Evolutionary conservation across 2,113 vertebrate species (phyloP).

Genomic region (Phrynocephalus versicolor): DNA sequence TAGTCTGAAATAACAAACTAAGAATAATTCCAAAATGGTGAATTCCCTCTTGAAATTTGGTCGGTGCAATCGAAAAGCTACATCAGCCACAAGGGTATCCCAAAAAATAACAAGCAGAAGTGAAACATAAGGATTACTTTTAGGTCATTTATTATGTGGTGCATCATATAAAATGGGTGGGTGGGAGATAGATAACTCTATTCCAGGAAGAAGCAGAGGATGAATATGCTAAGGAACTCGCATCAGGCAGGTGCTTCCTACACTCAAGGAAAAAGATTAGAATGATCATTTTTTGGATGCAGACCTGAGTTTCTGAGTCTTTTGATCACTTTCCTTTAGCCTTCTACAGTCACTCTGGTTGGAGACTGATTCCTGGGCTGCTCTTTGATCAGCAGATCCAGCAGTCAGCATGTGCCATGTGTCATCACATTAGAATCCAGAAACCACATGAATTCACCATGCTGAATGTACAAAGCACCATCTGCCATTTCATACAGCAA

Average conservation of each 20-base stretch:
- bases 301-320: slow-evolving; percentile 58
- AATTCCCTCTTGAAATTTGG: too few relatives aligned
- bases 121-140: neutral
- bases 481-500: neutral
- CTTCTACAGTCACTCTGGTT: slow-evolving; percentile 69
- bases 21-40: neutral
- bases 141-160: neutral
- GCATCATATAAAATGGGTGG: slow-evolving; percentile 39
- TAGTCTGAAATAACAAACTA: slow-evolving; percentile 27
- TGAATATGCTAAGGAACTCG: slow-evolving; percentile 26
- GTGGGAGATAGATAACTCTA: neutral
- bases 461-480: too few relatives aligned
- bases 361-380: slow-evolving; percentile 66
- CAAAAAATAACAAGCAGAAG: neutral
- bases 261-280: slow-evolving; percentile 73
- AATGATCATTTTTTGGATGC: slow-evolving; percentile 69
- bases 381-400: slow-evolving; percentile 77
- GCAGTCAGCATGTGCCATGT: slow-evolving; percentile 75
- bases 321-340: slow-evolving; percentile 78
- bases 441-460: slow-evolving; percentile 38
- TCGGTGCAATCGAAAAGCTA: neutral
- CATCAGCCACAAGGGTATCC: neutral
- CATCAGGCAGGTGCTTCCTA: slow-evolving; percentile 61
- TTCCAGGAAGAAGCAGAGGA: slow-evolving; percentile 10
- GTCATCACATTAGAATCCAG: slow-evolving; percentile 72